A percentile compares a stretch with the other conserved stretches of the same genome.
Evolutionary conservation across 2,888 invertebrate genomes (phyloP).

Genomic region (Eupeodes latifasciatus): DNA sequence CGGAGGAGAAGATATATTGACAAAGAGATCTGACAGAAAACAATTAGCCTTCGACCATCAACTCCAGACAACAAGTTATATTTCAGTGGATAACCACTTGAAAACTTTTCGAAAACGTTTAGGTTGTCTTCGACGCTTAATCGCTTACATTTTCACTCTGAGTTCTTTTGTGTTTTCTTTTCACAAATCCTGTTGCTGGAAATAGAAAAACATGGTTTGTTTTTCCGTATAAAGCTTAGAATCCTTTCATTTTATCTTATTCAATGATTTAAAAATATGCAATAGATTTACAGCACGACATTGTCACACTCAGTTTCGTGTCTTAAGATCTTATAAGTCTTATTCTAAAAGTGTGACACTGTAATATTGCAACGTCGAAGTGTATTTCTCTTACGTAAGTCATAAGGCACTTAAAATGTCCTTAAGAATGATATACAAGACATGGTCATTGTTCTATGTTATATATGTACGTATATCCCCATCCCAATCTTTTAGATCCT

Average conservation of each 20-base stretch:
- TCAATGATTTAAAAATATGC: not conserved
- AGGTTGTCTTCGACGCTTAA: constrained; percentile 34
- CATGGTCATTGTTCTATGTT: constrained; percentile 22
- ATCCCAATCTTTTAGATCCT: constrained; percentile 28
- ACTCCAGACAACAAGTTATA: constrained; percentile 56
- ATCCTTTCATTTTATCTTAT: not conserved
- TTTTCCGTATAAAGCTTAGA: not conserved
- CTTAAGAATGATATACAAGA: constrained; percentile 25
- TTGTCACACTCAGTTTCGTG: not conserved
- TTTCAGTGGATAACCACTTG: constrained; percentile 58
- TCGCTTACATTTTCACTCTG: constrained; percentile 38
- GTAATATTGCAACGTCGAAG: constrained; percentile 31
- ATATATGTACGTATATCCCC: too few relatives aligned
- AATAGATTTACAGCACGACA: not conserved
- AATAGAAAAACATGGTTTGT: too few relatives aligned
- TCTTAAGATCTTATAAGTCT: not conserved
- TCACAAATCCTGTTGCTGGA: not conserved
- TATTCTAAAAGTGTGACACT: constrained; percentile 18
- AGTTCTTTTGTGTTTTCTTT: not conserved
- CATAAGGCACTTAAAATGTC: constrained; percentile 55
- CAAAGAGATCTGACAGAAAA: constrained; percentile 60
- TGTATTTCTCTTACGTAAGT: not conserved
- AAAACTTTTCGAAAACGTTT: constrained; percentile 60
- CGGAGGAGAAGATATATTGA: constrained; percentile 13
- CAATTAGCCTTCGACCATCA: constrained; percentile 70